Base-by-base conservation (phyloP, 2,797 vertebrate species). In the Peromyscus attwateri region DNA sequence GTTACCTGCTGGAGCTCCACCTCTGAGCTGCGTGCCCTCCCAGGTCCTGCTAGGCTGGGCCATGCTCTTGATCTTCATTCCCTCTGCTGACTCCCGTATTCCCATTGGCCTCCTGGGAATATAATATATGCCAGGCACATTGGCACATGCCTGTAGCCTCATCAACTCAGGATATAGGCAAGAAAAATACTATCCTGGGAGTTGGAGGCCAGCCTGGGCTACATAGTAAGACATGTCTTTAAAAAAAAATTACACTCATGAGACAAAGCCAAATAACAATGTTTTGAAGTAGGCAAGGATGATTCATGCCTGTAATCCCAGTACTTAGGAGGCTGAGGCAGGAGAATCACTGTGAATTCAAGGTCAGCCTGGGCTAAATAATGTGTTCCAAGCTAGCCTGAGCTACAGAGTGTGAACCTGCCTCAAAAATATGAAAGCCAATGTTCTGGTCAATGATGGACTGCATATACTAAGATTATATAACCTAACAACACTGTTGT, bases 1-100 rank as follows among this genome's bases (percentile, higher is more conserved):
- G 99, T 80, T 99, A 99, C 98, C 99, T 99, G 66, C 98, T 99
- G 95, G 99, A 99, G 97, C 96, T 99, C n/a, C 93, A 21, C 17
- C 99, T 99, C 98, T 96, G 98, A 98, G 96, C 7, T 1, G 43
- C 77, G 40, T 0, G 2, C 62, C 46, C 0, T 0, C 0, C 37
- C 11, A 0, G 1, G 46, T 4, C 34, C 89, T 52, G 14, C 55
- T 14, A 60, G 4, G 13, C 43, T 17, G 14, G 9, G 21, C 52
- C 1, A 0, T 40, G 57, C 23, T 55, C 60, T 37, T 49, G 64
- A 31, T 55, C 60, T 31, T 43, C 62, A 40, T 3, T 13, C 85
- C 64, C 64, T 19, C 79, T 64, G n/a, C 79, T 75, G 31, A 14
- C 23, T 75, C 57, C 6, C 12, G 9, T 0, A 19, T 16, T 43